Evolutionary conservation across 2,797 vertebrate species (phyloP), one percentile per base, ranked within the genome.

Genomic region (Lophius americanus): DNA sequence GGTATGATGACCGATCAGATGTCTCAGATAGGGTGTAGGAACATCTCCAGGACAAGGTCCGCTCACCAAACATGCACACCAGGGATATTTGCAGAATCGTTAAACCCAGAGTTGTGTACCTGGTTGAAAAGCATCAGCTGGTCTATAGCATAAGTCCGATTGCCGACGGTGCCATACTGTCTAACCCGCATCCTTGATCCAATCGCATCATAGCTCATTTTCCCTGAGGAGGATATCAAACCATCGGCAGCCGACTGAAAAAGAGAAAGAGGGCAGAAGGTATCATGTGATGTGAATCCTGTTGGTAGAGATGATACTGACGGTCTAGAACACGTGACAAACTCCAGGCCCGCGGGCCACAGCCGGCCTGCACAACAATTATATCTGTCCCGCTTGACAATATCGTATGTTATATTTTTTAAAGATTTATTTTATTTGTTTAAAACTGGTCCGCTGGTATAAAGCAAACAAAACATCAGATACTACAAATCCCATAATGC

Each of bases 81-180:
- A 42, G 9, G 6, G 9, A 7, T n/a, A 47, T 41, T 49, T 32
- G 35, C 12, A 59, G 11, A 44, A 39, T 36, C 13, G 1, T 1
- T 60, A 37, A 1, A 13, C 23, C 2, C 7, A 51, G 8, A 7
- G 8, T 49, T 38, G 3, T 13, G 8, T 71, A 88, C 82, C 81
- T 86, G 0, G 0, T 23, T 59, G 53, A 84, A 89, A 56, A 88
- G 60, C 68, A 86, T 67, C 60, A 89, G 70, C 36, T 62, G 63
- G 13, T 86, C 82, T 14, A 74, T 0, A 13, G 5, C 0, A 35
- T 41, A 41, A 13, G 69, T 72, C 9, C 10, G 0, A 46, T 83
- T 83, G 23, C 44, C 37, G 0, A 0, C 0, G 0, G 54, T 0
- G 10, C 6, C 8, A 0, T 9, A 12, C n/a, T 0, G 49, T 52